Base-by-base conservation (phyloP, 2,888 invertebrate species). In the Pristionchus maxplancki region DNA sequence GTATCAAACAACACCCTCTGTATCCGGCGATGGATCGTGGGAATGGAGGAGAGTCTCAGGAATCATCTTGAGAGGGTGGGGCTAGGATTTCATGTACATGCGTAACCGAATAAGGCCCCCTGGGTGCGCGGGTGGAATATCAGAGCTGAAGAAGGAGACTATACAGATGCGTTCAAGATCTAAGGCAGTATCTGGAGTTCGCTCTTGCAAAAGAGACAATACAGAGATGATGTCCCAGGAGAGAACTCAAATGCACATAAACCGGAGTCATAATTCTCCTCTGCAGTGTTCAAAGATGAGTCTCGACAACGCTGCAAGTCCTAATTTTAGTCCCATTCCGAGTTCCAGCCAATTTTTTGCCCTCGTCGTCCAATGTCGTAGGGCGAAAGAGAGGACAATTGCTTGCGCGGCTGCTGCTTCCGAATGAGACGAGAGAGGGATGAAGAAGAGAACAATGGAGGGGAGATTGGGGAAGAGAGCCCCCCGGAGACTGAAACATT, bases 401-500 rank as follows among this genome's bases (percentile, higher is more conserved):
- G 50, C 44, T 48, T 31, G 81, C 34, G 48, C 31, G n/a, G 82
- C 34, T 48, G n/a, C 34, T 9, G 20, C 34, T 48, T 48, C 50
- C 31, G 82, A 82, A 34, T 31, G 82, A 34, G 82, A 82, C 24
- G 28, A 53, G 67, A 89, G 71, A 85, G 87, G 71, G 48, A 53
- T 24, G 62, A 82, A 24, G 83, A 53, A 37, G 37, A n/a, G 83
- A 37, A 58, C 53, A 83, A 58, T 58, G 83, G 58, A 53, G 20
- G 83, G 31, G 83, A 83, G 83, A 81, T 48, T 81, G 81, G 44
- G 71, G 48, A 81, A 17, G 50, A n/a, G 48, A 17, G 81, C 4
- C n/a, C 44, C 50, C 48, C n/a, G 78, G n/a, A 81, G 81, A 48
- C n/a, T 28, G 48, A 81, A 48, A 81, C 71, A 37, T 37, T 64